Percentiles rank a stretch among this genome's conserved stretches.
Conservation (phyloP, 2,113 vertebrate species). For the Poeciliopsis prolifica region DNA sequence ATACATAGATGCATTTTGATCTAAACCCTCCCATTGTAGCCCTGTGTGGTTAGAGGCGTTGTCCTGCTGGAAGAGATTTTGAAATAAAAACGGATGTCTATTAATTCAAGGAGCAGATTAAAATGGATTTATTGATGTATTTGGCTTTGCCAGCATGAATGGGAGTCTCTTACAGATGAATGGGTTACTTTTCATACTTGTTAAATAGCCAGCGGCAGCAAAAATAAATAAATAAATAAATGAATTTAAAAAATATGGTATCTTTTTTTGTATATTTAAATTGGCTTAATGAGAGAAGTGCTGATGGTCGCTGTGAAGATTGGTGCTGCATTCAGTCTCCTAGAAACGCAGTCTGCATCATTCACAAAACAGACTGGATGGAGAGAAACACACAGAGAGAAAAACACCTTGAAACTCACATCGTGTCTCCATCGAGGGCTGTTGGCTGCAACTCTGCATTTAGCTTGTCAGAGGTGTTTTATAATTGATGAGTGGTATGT, state of each 20-base stretch:
- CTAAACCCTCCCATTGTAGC: not conserved
- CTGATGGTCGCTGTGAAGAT: slow-evolving; percentile 16
- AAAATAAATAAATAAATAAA: no score
- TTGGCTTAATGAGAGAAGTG: slow-evolving; percentile 8
- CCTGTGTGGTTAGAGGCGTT: slow-evolving; percentile 8
- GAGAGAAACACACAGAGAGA: not conserved
- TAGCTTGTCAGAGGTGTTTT: slow-evolving; percentile 20
- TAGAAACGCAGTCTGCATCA: slow-evolving; percentile 1
- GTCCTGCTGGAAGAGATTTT: not conserved
- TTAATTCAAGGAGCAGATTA: slow-evolving; percentile 5
- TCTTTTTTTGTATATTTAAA: not conserved
- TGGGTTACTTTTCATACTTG: not conserved
- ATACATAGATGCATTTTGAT: no score
- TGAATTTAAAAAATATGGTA: not conserved
- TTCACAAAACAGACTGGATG: not conserved
- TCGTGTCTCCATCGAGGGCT: not conserved
- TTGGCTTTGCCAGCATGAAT: not conserved
- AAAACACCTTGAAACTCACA: not conserved
- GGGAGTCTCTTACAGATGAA: not conserved
- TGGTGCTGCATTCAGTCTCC: not conserved
- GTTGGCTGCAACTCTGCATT: slow-evolving; percentile 22
- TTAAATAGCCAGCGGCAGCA: not conserved
- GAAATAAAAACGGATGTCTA: slow-evolving; percentile 3
- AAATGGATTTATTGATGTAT: not conserved
- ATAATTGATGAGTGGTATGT: slow-evolving; percentile 41